A percentile compares a stretch with the other conserved stretches of the same genome.
Evolutionary conservation across 2,888 invertebrate genomes (phyloP).

Genomic region (Pyrrhosoma nymphula): DNA sequence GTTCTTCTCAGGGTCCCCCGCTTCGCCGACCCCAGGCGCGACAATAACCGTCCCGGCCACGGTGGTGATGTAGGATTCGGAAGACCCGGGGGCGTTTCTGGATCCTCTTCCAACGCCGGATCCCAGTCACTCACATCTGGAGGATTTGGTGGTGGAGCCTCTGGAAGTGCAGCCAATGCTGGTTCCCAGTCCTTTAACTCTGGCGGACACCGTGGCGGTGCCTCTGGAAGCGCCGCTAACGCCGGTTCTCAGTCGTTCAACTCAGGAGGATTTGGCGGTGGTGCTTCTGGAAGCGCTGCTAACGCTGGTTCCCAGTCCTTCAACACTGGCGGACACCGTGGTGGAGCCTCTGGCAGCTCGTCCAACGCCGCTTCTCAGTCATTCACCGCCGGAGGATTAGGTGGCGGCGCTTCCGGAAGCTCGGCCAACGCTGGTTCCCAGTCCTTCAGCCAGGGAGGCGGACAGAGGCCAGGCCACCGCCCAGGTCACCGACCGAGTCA

Average conservation of each 20-base stretch:
- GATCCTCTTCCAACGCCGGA: conserved; percentile 29
- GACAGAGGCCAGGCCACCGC: no score
- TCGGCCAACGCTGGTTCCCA: no score
- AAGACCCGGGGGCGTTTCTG: no score
- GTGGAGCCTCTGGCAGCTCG: conserved; percentile 42
- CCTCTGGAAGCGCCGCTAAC: no score
- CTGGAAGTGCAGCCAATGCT: no score
- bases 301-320: conserved; percentile 27
- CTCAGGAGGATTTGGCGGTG: conserved; percentile 17
- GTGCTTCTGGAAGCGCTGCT: no score
- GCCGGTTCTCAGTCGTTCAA: no score
- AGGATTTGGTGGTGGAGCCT: not conserved
- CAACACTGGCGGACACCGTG: not conserved
- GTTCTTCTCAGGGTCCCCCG: no score
- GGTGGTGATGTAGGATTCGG: conserved; percentile 19
- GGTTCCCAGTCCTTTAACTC: no score
- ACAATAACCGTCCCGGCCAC: conserved; percentile 2
- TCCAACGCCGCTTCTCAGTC: conserved; percentile 26
- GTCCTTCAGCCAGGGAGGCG: no score
- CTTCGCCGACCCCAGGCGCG: no score
- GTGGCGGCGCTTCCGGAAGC: conserved; percentile 25
- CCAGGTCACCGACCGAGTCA: not conserved
- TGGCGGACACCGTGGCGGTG: no score
- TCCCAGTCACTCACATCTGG: conserved; percentile 20
- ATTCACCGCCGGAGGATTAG: not conserved